Base-by-base conservation (phyloP, 2,888 invertebrate genomes). In the Phlogophora meticulosa region DNA sequence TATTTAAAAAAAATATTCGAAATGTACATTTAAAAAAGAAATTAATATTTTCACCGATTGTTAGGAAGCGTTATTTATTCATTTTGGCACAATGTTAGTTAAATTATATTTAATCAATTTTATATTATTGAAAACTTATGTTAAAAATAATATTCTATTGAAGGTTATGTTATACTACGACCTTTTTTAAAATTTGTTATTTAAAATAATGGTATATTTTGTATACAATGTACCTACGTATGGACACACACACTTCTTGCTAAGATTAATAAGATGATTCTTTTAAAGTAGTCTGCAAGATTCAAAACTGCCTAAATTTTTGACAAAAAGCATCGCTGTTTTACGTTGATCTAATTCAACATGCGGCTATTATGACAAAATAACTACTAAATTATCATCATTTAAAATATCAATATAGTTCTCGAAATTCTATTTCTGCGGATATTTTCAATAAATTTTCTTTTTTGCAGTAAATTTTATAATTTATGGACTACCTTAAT, bases 51-150 rank as follows among this genome's bases (percentile, higher is more conserved):
- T 70, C 70, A 77, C 22, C 76, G 72, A 63, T 76, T 76, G 79
- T 85, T 76, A 82, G 61, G 48, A 87, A 85, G 87, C 85, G 78
- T 77, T 75, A 81, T 74, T 68, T 73, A 78, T 79, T 84, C 81
- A 87, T 86, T 90, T 92, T 92, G 92, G 91, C 92, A 92, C 92
- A 84, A 82, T 81, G 87, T 90, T 92, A 91, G 84, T 89, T 78
- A 71, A 60, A 80, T 68, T 67, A 76, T 40, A 69, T 53, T 64
- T 64, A 46, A 67, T 43, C 49, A 53, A 56, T 42, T 65, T 65
- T 36, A 62, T 57, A 49, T 40, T 42, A 51, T 36, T 65, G 45
- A 53, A 55, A 28, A 61, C 58, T n/a, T n/a, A n/a, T n/a, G n/a
- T n/a, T n/a, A n/a, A n/a, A n/a, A n/a, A n/a, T n/a, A n/a, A n/a